Conservation (phyloP, 2,797 vertebrate species). For the Nannoperca australis region DNA sequence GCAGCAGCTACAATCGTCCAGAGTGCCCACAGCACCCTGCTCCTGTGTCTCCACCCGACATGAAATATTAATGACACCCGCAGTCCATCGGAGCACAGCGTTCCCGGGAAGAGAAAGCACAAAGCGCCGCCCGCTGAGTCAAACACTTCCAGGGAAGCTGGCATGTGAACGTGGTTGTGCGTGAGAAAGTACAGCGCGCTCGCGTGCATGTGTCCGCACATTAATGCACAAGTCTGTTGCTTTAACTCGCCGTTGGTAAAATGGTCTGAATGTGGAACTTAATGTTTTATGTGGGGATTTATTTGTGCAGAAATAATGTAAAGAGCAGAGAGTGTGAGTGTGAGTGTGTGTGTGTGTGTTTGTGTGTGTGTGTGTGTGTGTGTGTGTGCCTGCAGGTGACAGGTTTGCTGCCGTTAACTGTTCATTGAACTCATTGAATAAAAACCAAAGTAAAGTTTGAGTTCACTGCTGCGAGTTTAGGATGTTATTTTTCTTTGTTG, state of each 20-base stretch:
- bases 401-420: background rate
- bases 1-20: constrained; percentile 42
- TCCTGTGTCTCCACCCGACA: constrained; percentile 27
- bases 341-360: background rate
- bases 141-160: background rate
- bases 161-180: background rate
- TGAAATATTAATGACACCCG: constrained; percentile 64
- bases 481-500: no score
- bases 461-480: no score
- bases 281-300: constrained; percentile 46
- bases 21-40: constrained; percentile 34
- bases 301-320: constrained; percentile 58
- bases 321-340: constrained; percentile 17
- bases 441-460: no score
- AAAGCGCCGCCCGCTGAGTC: constrained; percentile 2
- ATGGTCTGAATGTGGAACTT: background rate
- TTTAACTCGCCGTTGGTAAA: background rate
- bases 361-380: no score
- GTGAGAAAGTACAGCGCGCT: background rate
- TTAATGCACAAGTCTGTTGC: background rate
- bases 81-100: constrained; percentile 31
- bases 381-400: background rate
- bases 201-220: background rate
- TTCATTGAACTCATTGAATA: no score
- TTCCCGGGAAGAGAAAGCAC: constrained; percentile 14